Evolutionary conservation across 92 coral and sea anemone species (phyloP), one percentile per base, ranked within the genome.

Genomic region (Heliopora coerulea): DNA sequence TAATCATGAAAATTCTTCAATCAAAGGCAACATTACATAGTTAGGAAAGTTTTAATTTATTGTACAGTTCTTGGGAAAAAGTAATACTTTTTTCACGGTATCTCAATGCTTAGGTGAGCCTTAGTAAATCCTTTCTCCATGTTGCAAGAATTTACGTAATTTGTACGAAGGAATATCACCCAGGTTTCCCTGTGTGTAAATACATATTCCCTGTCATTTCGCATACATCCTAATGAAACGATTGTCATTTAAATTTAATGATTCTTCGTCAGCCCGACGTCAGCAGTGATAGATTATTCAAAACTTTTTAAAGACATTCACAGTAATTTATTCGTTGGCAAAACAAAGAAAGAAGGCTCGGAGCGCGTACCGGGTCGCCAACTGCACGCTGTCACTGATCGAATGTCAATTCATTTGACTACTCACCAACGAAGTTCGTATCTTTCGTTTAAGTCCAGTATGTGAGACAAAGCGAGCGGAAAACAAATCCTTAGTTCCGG

Each of bases 201-300:
- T 67, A 67, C 39, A 44, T 26, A 14, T 37, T 67, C 40, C 5
- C 10, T 67, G 59, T 61, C 52, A 34, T 39, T 63, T 63, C 6
- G 52, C 15, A 15, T 39, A 15, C 50, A 5, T 1, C 26, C 58
- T 67, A 44, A 67, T 67, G 74, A 67, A 67, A 27, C 70, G 25
- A 70, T 70, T 70, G 77, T 70, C 63, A 70, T 70, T 70, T 56
- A 70, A 54, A 70, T 70, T 50, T 54, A 70, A 70, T 70, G 77
- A 70, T 56, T 39, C 33, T 8, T 23, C 3, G 3, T 5, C 49
- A 30, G 49, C 14, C 49, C 54, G 77, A 70, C 77, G 77, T 70
- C 77, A 54, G 49, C 20, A 27, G 48, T 54, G 33, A 70, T 54
- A 26, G 49, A 49, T 52, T 34, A 70, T 70, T 70, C 77, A 70